Conservation (phyloP, 1,140 invertebrate species). For the Probaryconus sp. region DNA sequence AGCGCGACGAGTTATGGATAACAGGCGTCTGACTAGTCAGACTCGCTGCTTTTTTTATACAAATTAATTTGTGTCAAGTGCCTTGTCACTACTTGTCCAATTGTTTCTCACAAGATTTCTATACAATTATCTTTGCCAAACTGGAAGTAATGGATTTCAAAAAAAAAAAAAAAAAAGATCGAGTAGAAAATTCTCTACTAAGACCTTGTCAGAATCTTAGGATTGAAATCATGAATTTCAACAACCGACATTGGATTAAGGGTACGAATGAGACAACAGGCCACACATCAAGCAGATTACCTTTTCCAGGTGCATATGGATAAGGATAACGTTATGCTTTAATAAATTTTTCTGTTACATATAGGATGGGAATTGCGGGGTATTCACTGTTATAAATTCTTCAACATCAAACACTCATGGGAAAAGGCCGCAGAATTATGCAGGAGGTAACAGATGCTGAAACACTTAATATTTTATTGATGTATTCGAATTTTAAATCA, state of each 20-base stretch:
- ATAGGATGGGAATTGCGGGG: constrained; percentile 94
- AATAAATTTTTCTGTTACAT: constrained; percentile 35
- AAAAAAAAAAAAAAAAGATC: too few species aligned
- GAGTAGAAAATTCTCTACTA: too few species aligned
- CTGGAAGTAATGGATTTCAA: too few species aligned
- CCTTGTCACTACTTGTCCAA: too few species aligned
- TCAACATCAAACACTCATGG: constrained; percentile 97
- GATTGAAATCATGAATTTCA: too few species aligned
- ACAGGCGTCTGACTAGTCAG: constrained; percentile 22
- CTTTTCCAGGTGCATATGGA: neutral
- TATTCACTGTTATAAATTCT: constrained; percentile 96
- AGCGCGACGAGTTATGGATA: constrained; percentile 36
- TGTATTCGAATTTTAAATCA: constrained; percentile 48
- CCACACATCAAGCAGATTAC: constrained; percentile 43
- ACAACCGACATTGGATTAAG: too few species aligned
- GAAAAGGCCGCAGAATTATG: constrained; percentile 95
- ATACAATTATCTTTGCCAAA: too few species aligned
- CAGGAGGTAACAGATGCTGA: constrained; percentile 85
- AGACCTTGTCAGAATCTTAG: too few species aligned
- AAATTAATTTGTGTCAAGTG: constrained; percentile 18
- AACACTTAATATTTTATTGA: constrained; percentile 48
- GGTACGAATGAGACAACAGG: too few species aligned
- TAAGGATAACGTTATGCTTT: constrained; percentile 4
- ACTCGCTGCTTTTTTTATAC: constrained; percentile 12
- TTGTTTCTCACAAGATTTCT: too few species aligned